These are phyloP conservation scores for Bombus sibiricus DNA, from an alignment of 1,140 invertebrate genomes.

Conservation along the genomic window DNA sequence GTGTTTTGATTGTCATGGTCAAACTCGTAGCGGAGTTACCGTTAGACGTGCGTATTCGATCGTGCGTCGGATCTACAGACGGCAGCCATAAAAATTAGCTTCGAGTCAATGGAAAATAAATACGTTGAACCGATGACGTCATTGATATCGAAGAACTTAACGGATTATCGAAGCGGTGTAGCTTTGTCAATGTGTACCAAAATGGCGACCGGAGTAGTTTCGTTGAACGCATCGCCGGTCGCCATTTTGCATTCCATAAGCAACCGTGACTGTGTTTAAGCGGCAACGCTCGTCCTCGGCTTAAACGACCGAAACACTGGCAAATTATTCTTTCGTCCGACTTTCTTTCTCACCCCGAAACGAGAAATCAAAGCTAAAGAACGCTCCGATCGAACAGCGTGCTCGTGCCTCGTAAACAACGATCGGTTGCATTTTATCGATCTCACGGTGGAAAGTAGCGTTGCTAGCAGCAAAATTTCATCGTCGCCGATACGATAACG, in stretches of 20 bases:
- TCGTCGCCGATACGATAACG: conserved; percentile 54
- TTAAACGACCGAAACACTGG: conserved; percentile 26
- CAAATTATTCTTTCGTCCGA: background rate
- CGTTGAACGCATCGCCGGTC: conserved; percentile 52
- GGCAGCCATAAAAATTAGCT: conserved; percentile 15
- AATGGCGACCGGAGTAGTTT: conserved; percentile 56
- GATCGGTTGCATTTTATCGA: conserved; percentile 10
- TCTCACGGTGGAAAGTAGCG: conserved; percentile 1
- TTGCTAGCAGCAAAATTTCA: conserved; percentile 39
- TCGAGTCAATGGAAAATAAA: background rate
- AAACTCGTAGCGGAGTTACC: conserved; percentile 21
- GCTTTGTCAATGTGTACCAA: conserved; percentile 48
- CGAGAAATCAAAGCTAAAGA: background rate
- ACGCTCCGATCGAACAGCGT: rapidly evolving
- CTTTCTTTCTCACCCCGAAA: too few species aligned
- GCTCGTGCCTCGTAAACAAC: background rate
- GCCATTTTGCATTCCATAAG: conserved; percentile 68
- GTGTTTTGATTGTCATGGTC: conserved; percentile 19
- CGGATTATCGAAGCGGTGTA: conserved; percentile 17
- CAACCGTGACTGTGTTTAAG: conserved; percentile 62
- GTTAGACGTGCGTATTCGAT: conserved; percentile 26
- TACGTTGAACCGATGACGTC: background rate
- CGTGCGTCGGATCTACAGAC: background rate
- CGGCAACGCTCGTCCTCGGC: conserved; percentile 59
- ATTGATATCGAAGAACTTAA: conserved; percentile 12